A percentile compares a stretch with the other conserved stretches of the same genome.
Evolutionary conservation across 2,797 vertebrate genomes (phyloP).

Genomic region (Adrianichthys oophorus): DNA sequence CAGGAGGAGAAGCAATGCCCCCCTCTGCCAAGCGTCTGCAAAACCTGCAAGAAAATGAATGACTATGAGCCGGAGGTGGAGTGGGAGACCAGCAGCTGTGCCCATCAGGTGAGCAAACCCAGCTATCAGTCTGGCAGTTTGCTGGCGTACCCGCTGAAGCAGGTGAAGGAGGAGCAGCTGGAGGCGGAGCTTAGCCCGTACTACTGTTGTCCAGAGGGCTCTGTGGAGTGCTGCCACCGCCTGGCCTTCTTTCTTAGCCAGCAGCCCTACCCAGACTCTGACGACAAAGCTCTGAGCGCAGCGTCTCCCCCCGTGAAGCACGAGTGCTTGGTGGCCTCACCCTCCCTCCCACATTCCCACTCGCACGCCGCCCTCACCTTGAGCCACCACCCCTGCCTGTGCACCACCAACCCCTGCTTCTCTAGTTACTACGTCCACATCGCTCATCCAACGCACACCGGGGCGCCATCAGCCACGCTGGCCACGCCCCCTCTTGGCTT

Average conservation of each 20-base stretch:
- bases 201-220: slow-evolving; percentile 82
- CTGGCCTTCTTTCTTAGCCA: slow-evolving; percentile 92
- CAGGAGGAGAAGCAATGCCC: slow-evolving; percentile 43
- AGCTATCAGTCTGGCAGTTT: slow-evolving; percentile 78
- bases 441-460: slow-evolving; percentile 74
- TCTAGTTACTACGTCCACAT: slow-evolving; percentile 83
- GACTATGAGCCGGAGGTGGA: slow-evolving; percentile 74
- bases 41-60: slow-evolving; percentile 65
- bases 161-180: slow-evolving; percentile 81
- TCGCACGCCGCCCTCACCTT: slow-evolving; percentile 73
- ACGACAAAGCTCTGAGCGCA: slow-evolving; percentile 75
- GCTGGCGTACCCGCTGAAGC: slow-evolving; percentile 77
- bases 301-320: slow-evolving; percentile 85
- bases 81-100: slow-evolving; percentile 64
- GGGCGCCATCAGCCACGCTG: slow-evolving; percentile 71
- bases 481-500: slow-evolving; percentile 80
- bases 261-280: slow-evolving; percentile 84
- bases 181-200: slow-evolving; percentile 80
- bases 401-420: slow-evolving; percentile 79
- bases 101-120: slow-evolving; percentile 69
- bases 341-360: slow-evolving; percentile 80
- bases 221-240: slow-evolving; percentile 86
- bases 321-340: slow-evolving; percentile 85
- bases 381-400: slow-evolving; percentile 80
- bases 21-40: slow-evolving; percentile 38